Conservation (phyloP, 2,113 vertebrate species). For the Xiphophorus maculatus region DNA sequence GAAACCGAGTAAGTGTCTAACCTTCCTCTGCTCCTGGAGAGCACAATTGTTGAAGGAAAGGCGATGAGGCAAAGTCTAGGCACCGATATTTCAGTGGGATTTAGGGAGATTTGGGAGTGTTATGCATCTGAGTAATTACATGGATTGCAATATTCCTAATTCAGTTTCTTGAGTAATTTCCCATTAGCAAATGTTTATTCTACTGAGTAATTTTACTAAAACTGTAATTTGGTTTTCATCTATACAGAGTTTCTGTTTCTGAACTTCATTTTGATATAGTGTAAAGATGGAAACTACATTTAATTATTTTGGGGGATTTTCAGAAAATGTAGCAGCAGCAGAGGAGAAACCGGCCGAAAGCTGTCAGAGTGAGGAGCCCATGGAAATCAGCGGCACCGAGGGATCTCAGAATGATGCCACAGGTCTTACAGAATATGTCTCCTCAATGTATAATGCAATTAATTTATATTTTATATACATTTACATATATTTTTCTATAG, state of each 20-base stretch:
- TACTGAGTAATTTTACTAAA: not conserved
- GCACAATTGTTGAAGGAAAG: slow-evolving; percentile 9
- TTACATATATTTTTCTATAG: no score
- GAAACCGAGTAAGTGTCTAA: slow-evolving; percentile 42
- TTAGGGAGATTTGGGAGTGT: not conserved
- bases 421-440: slow-evolving; percentile 38
- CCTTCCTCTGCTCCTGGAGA: not conserved
- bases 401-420: slow-evolving; percentile 11
- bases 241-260: not conserved
- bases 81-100: not conserved
- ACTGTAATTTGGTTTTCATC: not conserved
- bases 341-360: not conserved
- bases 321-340: slow-evolving; percentile 15
- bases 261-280: not conserved
- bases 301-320: not conserved
- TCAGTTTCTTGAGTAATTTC: not conserved
- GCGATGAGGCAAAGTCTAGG: not conserved
- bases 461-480: no score
- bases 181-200: not conserved
- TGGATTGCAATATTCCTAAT: not conserved
- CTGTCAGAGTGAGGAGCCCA: not conserved
- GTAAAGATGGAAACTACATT: not conserved
- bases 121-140: no score
- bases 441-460: not conserved
- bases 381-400: not conserved